phyloP scores from a whole-genome alignment of 1,140 invertebrate species.

The Papilio machaon region DNA sequence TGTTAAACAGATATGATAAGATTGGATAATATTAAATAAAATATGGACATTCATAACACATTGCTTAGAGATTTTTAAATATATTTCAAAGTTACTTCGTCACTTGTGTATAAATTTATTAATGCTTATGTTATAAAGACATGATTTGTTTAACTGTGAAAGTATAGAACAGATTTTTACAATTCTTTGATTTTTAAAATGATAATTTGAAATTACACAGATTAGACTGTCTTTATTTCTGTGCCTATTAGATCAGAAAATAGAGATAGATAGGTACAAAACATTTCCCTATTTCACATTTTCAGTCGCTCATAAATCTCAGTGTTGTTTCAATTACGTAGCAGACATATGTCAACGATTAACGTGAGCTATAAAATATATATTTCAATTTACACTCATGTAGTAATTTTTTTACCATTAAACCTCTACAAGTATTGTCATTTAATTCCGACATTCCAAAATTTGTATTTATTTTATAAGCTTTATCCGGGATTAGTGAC shows the following conservation, averaged over 20 bases:
- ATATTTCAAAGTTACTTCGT: not conserved
- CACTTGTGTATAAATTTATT: not conserved
- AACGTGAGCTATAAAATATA: no score
- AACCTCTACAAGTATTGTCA: not conserved
- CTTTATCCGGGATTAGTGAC: slow-evolving; percentile 41
- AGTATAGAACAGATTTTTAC: not conserved
- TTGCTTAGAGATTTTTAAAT: not conserved
- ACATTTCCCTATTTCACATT: no score
- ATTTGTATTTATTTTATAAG: not conserved
- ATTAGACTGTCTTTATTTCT: not conserved
- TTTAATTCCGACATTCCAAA: not conserved
- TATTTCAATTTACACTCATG: no score
- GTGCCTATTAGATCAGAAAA: not conserved
- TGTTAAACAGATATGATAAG: slow-evolving; percentile 1
- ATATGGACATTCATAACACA: not conserved
- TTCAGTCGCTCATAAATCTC: no score
- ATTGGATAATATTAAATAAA: not conserved
- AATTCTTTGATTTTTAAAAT: no score
- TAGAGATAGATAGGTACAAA: no score
- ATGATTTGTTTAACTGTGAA: not conserved
- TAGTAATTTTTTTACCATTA: no score
- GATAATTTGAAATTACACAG: no score
- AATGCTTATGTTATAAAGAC: not conserved
- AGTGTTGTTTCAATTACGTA: no score
- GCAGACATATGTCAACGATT: no score